Evolutionary conservation across 2,888 invertebrate genomes (phyloP), one percentile per base, ranked within the genome.

Genomic region (Chorisops tibialis): DNA sequence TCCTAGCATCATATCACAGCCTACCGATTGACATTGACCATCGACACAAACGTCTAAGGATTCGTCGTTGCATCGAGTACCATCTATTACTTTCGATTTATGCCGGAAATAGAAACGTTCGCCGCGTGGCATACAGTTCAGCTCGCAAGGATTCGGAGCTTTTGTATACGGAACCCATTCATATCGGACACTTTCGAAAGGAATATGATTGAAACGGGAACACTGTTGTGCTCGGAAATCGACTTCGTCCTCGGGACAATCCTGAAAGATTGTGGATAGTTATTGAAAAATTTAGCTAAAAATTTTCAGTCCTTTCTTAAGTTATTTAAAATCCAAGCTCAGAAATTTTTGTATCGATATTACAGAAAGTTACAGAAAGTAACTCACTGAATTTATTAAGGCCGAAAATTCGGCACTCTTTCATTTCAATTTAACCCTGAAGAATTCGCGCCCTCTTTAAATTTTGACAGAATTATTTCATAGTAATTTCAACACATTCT

Each of bases 171-270:
- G 94, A 63, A 92, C 83, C 94, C 94, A 94, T 69, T 88, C 86
- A 78, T 96, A 93, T 69, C 82, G 84, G 54, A 86, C 81, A 45
- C 90, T 91, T 70, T 94, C 90, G 74, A 96, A 93, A 2, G 88
- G 85, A 47, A 87, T 82, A 59, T 82, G 81, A 79, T 98, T 88
- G 77, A 87, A 95, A 68, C 87, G 85, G 1, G 92, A 84, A 78
- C 98, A 99, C 76, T 99, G 98, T 68, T 91, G 86, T 1, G 87
- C 82, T 60, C 98, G 83, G 79, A 92, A 97, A 79, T 97, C 96
- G 4, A 75, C 78, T 39, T 87, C 79, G 16, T 84, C 85, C 39
- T 86, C 86, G 1, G 91, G 89, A 74, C 96, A 96, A 76, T 91
- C 90, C 85, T 90, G 21, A 2, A 48, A 47, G 5, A 43, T 38